Evolutionary conservation across 2,797 vertebrate genomes (phyloP).

Genomic region (Loriculus beryllinus): DNA sequence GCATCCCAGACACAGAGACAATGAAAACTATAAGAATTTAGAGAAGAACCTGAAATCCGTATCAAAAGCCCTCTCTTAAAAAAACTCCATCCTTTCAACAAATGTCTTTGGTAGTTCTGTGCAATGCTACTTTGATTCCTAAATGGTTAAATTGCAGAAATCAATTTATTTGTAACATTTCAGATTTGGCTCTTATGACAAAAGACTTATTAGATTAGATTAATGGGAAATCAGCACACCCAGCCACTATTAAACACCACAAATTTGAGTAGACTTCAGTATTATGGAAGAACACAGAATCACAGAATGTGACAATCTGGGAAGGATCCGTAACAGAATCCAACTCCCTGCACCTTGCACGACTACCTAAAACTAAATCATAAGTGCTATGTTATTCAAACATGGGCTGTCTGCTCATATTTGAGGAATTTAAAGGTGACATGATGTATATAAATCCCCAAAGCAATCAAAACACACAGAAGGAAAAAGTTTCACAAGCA

Average conservation of each 20-base stretch:
- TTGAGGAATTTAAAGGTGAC: neutral
- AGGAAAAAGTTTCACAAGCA: neutral
- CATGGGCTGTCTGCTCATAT: neutral
- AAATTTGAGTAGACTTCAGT: neutral
- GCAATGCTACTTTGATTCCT: neutral
- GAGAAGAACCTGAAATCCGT: neutral
- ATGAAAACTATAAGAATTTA: neutral
- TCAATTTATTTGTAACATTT: neutral
- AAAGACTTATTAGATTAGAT: neutral
- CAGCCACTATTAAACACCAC: neutral
- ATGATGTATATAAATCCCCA: neutral
- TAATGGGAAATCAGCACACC: neutral
- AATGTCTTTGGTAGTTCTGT: neutral
- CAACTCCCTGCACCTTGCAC: neutral
- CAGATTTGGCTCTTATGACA: neutral
- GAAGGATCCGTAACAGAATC: neutral
- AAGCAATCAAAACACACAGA: neutral
- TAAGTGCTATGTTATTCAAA: neutral
- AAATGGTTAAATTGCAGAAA: neutral
- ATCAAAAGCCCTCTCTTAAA: neutral
- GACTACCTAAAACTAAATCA: neutral
- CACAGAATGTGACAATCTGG: neutral
- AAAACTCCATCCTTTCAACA: neutral
- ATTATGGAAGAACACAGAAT: neutral
- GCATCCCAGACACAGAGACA: neutral